phyloP scores from a whole-genome alignment of 2,888 invertebrate genomes.

The Spilarctia lutea region DNA sequence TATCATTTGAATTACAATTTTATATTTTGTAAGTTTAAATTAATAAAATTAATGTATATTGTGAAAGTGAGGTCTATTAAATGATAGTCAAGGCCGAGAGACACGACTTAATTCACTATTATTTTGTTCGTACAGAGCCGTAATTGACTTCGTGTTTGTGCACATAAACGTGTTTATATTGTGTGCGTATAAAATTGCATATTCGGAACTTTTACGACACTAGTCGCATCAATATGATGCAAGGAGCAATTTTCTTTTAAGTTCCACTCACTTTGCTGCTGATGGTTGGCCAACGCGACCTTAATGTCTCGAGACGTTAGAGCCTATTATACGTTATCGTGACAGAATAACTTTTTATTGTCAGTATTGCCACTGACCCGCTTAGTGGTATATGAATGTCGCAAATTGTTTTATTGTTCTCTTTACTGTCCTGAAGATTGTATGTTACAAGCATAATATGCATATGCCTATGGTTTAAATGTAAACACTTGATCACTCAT shows the following conservation, averaged over 20 bases:
- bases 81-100: constrained; percentile 11
- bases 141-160: constrained; percentile 13
- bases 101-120: constrained; percentile 1
- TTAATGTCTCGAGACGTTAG: constrained; percentile 61
- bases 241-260: constrained; percentile 58
- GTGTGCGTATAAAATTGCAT: constrained; percentile 40
- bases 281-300: constrained; percentile 64
- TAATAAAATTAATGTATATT: background rate
- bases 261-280: constrained; percentile 64
- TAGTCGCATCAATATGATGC: constrained; percentile 48
- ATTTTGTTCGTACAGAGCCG: constrained; percentile 2
- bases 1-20: background rate
- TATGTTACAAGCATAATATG: background rate
- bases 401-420: constrained; percentile 23
- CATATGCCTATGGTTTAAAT: background rate
- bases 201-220: constrained; percentile 42
- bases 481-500: background rate
- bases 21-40: background rate
- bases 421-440: background rate
- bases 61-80: constrained; percentile 8
- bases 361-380: constrained; percentile 31
- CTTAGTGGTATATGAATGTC: constrained; percentile 38
- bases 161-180: constrained; percentile 27
- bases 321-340: constrained; percentile 43
- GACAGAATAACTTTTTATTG: constrained; percentile 33